Evolutionary conservation across 2,113 vertebrate genomes (phyloP).

Genomic region (Eubucco bourcierii): DNA sequence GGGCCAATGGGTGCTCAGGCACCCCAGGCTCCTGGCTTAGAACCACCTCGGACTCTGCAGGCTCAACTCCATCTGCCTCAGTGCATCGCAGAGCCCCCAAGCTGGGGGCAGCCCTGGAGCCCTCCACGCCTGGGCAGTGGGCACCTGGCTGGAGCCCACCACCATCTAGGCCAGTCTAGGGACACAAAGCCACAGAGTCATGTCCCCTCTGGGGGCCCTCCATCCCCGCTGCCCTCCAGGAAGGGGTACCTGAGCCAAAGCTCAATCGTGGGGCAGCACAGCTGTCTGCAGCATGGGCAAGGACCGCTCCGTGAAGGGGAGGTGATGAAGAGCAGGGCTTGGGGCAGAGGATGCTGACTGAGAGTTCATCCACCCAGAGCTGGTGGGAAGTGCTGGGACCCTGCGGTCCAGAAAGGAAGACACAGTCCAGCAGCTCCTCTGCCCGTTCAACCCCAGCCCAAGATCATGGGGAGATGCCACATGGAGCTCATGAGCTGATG

Average conservation of each 20-base stretch:
- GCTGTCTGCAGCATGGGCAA: rapidly evolving
- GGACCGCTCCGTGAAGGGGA: not conserved
- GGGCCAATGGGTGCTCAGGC: not conserved
- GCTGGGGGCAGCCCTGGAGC: not conserved
- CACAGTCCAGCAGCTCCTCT: not conserved
- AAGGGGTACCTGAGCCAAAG: not conserved
- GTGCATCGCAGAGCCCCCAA: not conserved
- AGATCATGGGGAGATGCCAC: rapidly evolving
- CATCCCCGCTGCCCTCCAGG: not conserved
- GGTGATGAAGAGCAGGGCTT: not conserved
- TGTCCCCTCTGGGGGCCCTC: not conserved
- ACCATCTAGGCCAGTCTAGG: not conserved
- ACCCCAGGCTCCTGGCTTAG: not conserved
- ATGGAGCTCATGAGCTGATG: rapidly evolving
- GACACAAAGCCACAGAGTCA: not conserved
- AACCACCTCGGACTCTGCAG: too few relatives aligned
- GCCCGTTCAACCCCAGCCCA: not conserved
- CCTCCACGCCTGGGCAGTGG: not conserved
- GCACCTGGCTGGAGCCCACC: not conserved
- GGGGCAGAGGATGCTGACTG: not conserved
- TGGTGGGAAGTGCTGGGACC: not conserved
- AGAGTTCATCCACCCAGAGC: not conserved
- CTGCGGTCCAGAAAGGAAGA: not conserved
- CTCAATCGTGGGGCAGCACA: rapidly evolving
- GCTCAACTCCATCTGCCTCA: not conserved